Conservation (phyloP, 2,797 vertebrate genomes). For the Anguilla megastoma region DNA sequence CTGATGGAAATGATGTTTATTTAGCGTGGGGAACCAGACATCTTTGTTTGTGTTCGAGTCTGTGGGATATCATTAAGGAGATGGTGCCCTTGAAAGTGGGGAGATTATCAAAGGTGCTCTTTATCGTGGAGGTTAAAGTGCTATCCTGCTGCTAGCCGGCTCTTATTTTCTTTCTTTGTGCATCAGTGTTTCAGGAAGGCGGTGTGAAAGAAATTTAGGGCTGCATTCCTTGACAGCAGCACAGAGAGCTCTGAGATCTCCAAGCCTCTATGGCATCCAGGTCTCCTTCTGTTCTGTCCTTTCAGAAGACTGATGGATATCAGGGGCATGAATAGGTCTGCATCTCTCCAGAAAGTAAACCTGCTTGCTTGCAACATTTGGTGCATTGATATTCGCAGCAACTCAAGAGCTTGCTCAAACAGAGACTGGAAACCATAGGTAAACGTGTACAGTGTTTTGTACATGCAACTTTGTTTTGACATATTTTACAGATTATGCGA, state of each 20-base stretch:
- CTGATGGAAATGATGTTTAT: background rate
- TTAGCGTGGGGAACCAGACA: background rate
- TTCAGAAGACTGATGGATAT: slow-evolving; percentile 1
- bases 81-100: background rate
- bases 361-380: background rate
- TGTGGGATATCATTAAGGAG: slow-evolving; percentile 21
- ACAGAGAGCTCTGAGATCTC: background rate
- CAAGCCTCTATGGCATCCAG: background rate
- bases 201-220: background rate
- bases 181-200: background rate
- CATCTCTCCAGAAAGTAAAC: background rate
- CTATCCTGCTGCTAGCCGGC: slow-evolving; percentile 16
- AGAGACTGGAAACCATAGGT: background rate
- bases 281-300: background rate
- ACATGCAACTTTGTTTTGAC: background rate
- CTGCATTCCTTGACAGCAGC: background rate
- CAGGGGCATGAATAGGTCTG: background rate
- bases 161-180: background rate
- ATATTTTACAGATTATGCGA: background rate
- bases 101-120: background rate
- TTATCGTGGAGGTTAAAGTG: slow-evolving; percentile 5
- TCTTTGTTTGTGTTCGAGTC: background rate
- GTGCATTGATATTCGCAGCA: slow-evolving; percentile 12
- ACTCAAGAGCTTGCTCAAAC: background rate
- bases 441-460: background rate